A percentile compares a stretch with the other conserved stretches of the same genome.
These are phyloP conservation scores for Chauna torquata DNA, from an alignment of 2,113 vertebrate species.

Conservation along the genomic window DNA sequence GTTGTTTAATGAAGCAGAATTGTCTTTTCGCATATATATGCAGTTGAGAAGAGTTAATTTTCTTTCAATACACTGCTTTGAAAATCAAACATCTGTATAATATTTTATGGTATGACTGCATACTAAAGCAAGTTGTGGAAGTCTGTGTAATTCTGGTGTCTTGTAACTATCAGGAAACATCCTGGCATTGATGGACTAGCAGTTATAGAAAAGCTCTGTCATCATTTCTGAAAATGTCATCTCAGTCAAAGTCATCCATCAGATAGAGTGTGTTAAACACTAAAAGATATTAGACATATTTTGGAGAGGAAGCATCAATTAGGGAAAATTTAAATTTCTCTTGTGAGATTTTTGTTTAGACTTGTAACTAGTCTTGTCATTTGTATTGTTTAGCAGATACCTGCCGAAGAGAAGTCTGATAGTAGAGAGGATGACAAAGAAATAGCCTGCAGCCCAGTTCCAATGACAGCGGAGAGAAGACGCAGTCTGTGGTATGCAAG, in stretches of 20 bases:
- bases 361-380: neutral
- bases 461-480: constrained; percentile 83
- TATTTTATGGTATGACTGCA: neutral
- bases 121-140: neutral
- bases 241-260: neutral
- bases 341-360: neutral
- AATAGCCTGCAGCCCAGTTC: constrained; percentile 69
- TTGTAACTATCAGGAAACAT: neutral
- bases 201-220: neutral
- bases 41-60: neutral
- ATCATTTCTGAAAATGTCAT: neutral
- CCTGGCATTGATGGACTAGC: neutral
- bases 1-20: neutral
- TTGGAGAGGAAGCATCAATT: neutral
- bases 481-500: constrained; percentile 90
- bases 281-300: neutral
- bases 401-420: constrained; percentile 76
- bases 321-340: neutral
- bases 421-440: constrained; percentile 81
- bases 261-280: neutral
- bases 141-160: neutral
- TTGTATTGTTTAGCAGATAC: constrained; percentile 62
- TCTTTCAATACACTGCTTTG: neutral
- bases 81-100: neutral
- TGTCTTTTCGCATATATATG: neutral